Conservation (phyloP, 2,113 vertebrate species). For the Azemiops feae region DNA sequence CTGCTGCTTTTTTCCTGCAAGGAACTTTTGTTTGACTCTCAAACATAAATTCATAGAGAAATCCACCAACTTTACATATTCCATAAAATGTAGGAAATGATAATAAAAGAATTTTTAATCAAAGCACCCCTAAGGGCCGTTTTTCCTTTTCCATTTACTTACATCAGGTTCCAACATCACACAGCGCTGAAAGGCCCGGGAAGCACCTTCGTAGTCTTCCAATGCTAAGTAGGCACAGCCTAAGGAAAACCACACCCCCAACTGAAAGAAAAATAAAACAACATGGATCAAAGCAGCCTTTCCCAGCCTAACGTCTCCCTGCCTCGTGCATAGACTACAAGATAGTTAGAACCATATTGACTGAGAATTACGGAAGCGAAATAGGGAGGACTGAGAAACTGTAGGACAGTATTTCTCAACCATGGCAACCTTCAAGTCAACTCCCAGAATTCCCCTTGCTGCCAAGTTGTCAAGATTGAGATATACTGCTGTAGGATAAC, state of each 20-base stretch:
- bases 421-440: neutral
- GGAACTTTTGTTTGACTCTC: neutral
- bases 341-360: neutral
- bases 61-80: slow-evolving; percentile 24
- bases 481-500: neutral
- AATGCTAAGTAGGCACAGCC: slow-evolving; percentile 91
- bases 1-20: neutral
- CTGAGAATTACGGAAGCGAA: neutral
- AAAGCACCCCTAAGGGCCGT: neutral
- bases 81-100: slow-evolving; percentile 20
- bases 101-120: neutral
- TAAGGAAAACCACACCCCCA: slow-evolving; percentile 96
- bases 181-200: slow-evolving; percentile 91
- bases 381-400: neutral
- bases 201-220: slow-evolving; percentile 87
- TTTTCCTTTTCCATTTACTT: slow-evolving; percentile 59
- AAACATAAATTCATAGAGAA: slow-evolving; percentile 30
- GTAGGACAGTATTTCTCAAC: neutral
- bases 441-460: neutral
- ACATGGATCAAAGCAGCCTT: neutral
- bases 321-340: neutral
- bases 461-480: neutral
- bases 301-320: neutral
- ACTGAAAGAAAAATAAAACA: slow-evolving; percentile 69
- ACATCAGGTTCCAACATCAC: slow-evolving; percentile 93